phyloP scores from a whole-genome alignment of 2,113 vertebrate species.

The Hippotragus niger region DNA sequence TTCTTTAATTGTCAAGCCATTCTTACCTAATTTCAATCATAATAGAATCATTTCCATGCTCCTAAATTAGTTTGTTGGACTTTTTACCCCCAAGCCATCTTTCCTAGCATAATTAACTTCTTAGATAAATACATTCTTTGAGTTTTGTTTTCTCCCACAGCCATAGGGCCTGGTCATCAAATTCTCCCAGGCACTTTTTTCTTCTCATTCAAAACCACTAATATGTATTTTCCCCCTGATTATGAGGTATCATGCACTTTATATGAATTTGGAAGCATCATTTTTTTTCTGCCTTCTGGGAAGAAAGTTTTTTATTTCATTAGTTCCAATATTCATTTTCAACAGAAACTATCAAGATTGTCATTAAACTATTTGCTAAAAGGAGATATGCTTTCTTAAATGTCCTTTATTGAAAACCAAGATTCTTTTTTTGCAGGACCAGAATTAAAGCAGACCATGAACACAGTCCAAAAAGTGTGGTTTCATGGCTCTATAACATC shows the following conservation, averaged over 20 bases:
- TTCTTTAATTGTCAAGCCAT: neutral
- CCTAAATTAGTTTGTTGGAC: conserved; percentile 7
- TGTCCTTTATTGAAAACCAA: neutral
- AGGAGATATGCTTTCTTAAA: neutral
- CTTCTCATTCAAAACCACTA: neutral
- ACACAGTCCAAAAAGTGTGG: neutral
- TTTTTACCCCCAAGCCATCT: neutral
- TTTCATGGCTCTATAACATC: neutral
- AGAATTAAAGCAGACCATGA: neutral
- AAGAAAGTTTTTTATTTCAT: neutral
- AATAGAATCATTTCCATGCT: conserved; percentile 22
- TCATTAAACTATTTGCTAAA: neutral
- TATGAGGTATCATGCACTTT: neutral
- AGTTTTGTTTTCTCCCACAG: neutral
- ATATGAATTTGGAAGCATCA: neutral
- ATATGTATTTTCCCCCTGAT: neutral
- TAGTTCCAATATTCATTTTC: conserved; percentile 6
- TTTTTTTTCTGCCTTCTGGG: neutral
- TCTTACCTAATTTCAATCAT: conserved; percentile 19
- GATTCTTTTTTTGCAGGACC: neutral
- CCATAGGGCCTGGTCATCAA: neutral
- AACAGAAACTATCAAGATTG: neutral
- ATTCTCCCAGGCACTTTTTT: neutral
- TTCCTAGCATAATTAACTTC: conserved; percentile 14
- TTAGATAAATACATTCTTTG: neutral